Evolutionary conservation across 2,113 vertebrate species (phyloP), one percentile per base, ranked within the genome.

Genomic region (Spilogale gracilis): DNA sequence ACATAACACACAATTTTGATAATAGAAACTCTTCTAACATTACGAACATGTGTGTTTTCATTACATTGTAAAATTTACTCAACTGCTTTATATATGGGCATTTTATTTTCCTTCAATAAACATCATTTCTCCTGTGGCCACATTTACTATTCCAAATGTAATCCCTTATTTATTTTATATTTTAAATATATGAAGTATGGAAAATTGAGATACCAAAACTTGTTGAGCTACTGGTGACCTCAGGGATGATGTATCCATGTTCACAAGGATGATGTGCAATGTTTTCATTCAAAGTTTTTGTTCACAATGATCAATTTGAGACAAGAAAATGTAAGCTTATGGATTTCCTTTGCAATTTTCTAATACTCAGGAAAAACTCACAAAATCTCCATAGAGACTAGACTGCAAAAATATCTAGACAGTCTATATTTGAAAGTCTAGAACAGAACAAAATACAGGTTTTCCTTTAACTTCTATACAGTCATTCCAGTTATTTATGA

Each of bases 291-390:
- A 30, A 87, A 60, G 43, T 16, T n/a, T n/a, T 69, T 65, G 71
- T 21, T 82, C n/a, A 48, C 23, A 69, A 43, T 58, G 30, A 78
- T 81, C 76, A 90, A 78, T 82, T 73, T 25, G 67, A 18, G 13
- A 43, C 12, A 82, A 87, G 17, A 74, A 86, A 21, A 4, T 90
- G 17, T 45, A 90, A 76, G 23, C 14, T 76, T 89, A 32, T 89
- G n/a, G 54, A 50, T 80, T 89, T 97, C 10, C 48, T 80, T 89
- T 74, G 13, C 11, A 92, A 74, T 60, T 84, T 89, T 78, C 12
- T 61, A 67, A 61, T 43, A 43, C 25, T 91, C 4, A 65, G 48
- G 17, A 83, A 94, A 89, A 50, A 6, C 38, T 74, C 48, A 63
- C 16, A 73, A 58, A 56, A 20, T 90, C 13, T 74, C 32, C 9